phyloP scores from a whole-genome alignment of 2,113 vertebrate species.

The Lepidothrix coronata region DNA sequence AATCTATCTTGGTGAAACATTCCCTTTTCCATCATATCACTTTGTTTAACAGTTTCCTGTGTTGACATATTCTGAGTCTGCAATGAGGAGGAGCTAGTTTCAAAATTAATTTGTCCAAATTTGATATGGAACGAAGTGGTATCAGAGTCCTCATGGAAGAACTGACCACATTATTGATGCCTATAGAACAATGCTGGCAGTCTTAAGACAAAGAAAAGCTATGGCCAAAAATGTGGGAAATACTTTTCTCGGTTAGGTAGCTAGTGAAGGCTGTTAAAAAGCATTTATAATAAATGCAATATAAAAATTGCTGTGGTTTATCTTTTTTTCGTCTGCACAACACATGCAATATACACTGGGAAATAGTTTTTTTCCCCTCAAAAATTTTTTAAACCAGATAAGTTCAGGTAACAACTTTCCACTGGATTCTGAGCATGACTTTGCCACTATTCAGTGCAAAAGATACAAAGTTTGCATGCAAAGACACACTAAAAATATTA shows the following conservation, averaged over 20 bases:
- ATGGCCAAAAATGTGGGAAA: neutral
- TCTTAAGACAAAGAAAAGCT: neutral
- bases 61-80: neutral
- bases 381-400: neutral
- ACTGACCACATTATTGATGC: neutral
- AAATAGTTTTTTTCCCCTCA: neutral
- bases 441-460: neutral
- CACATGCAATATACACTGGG: neutral
- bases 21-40: neutral
- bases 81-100: neutral
- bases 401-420: neutral
- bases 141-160: neutral
- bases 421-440: neutral
- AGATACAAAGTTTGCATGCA: neutral
- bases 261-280: neutral
- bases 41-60: constrained; percentile 15
- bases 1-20: constrained; percentile 2
- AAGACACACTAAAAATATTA: neutral
- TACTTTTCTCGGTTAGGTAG: neutral
- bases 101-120: neutral
- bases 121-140: neutral
- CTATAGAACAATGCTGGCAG: neutral
- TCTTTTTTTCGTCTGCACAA: neutral
- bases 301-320: neutral
- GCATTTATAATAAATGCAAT: neutral